Base-by-base conservation (phyloP, 2,888 invertebrate species). In the Melangyna quadrimaculata region DNA sequence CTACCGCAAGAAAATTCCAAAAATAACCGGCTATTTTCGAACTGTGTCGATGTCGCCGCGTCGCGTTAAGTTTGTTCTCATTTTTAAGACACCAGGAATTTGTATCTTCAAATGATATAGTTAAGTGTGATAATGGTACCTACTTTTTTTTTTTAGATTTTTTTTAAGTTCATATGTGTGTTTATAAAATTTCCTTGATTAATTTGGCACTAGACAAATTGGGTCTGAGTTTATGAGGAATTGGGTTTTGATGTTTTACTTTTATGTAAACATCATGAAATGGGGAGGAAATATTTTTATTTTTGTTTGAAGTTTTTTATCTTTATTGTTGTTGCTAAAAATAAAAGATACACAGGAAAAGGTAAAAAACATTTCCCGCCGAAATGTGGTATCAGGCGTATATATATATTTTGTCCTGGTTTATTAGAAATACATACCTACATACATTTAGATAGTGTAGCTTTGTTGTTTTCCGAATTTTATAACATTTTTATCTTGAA, bases 41-140 rank as follows among this genome's bases (percentile, higher is more conserved):
- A 86, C 65, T 86, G 81, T 86, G 86, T 81, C 86, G 86, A 81
- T 81, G 81, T 84, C 70, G 83, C 78, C 53, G 72, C 37, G 7
- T 53, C 32, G 40, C 4, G 57, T 53, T n/a, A 32, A 71, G 22
- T 78, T 67, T 40, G 40, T 73, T 67, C 65, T 65, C 72, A 57
- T 61, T 74, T 57, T 65, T 27, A 32, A 67, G 14, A 75, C 19
- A 57, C 32, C 40, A 45, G 45, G 63, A n/a, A n/a, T n/a, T 57
- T 63, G 43, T 37, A 37, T 43, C 43, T 29, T 37, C 57, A 67
- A 24, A 32, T 45, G 63, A 53, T 55, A 24, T 22, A 12, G 37
- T 32, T 12, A 63, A 55, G 65, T 61, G 59, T 63, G 17, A 22
- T 48, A 9, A 40, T 17, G 17, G 35, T 12, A 19, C 17, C 9